A percentile compares a stretch with the other conserved stretches of the same genome.
Conservation (phyloP, 2,888 invertebrate genomes). For the Epirrhoe tristata region DNA sequence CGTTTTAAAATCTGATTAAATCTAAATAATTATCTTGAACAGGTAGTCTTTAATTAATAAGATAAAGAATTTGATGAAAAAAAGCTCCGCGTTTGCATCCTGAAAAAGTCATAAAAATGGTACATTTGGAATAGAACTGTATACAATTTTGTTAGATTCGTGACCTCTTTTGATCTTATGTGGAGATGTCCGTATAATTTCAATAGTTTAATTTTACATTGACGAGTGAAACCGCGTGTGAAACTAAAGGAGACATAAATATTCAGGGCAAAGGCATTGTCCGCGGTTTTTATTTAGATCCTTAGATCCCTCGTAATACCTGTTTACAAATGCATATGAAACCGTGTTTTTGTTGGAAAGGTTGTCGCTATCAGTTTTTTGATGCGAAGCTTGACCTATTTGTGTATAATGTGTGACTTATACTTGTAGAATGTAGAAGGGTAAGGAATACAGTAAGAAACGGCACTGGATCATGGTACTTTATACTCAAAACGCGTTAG, state of each 20-base stretch:
- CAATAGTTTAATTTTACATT: background rate
- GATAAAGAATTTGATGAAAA: too few relatives aligned
- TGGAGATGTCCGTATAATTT: background rate
- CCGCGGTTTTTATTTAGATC: constrained; percentile 57
- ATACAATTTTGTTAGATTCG: too few relatives aligned
- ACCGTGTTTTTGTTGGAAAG: constrained; percentile 42
- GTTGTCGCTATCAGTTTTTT: constrained; percentile 32
- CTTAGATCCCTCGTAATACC: constrained; percentile 52
- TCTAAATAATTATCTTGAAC: too few relatives aligned
- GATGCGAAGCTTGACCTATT: constrained; percentile 22
- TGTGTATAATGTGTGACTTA: background rate
- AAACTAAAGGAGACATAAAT: constrained; percentile 39
- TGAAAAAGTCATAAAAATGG: too few relatives aligned
- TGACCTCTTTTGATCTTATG: too few relatives aligned
- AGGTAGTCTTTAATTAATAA: too few relatives aligned
- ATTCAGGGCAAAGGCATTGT: constrained; percentile 48
- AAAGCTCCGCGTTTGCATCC: too few relatives aligned
- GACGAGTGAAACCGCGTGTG: constrained; percentile 8
- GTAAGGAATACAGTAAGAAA: background rate
- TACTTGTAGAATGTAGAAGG: background rate
- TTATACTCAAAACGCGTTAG: too few relatives aligned
- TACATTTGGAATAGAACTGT: too few relatives aligned
- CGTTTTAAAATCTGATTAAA: too few relatives aligned
- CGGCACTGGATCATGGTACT: background rate
- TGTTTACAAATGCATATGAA: constrained; percentile 56